These are phyloP conservation scores for Malacosoma neustria DNA, from an alignment of 2,888 invertebrate genomes.

Conservation along the genomic window DNA sequence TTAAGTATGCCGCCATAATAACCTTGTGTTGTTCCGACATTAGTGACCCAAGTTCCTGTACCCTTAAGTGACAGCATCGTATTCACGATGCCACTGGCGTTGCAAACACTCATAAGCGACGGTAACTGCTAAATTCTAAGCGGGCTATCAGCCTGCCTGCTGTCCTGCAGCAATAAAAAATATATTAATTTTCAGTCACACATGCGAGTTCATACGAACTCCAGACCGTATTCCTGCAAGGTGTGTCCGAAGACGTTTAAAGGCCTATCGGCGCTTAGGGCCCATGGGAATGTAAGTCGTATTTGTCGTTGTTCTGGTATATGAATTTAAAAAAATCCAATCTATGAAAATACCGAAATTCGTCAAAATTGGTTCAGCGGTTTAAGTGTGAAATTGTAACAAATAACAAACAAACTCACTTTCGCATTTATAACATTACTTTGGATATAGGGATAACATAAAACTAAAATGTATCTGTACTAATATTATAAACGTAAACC, in stretches of 20 bases:
- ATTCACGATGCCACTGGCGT: not conserved
- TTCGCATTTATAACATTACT: too few relatives aligned
- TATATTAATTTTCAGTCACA: constrained; percentile 13
- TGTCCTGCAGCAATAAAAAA: not conserved
- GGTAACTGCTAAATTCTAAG: too few relatives aligned
- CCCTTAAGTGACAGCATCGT: not conserved
- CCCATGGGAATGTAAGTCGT: constrained; percentile 17
- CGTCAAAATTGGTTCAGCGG: too few relatives aligned
- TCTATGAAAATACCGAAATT: too few relatives aligned
- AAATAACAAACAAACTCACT: too few relatives aligned
- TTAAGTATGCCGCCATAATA: not conserved
- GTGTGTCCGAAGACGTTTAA: constrained; percentile 21
- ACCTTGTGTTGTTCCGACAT: not conserved
- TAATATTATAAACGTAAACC: too few relatives aligned
- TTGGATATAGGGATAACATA: too few relatives aligned
- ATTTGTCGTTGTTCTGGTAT: too few relatives aligned
- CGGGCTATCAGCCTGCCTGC: not conserved
- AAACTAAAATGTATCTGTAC: too few relatives aligned
- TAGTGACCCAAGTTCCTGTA: not conserved
- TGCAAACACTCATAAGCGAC: too few relatives aligned
- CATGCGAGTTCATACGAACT: constrained; percentile 19
- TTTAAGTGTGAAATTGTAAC: too few relatives aligned
- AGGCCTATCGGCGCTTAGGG: constrained; percentile 14
- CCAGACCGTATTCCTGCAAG: constrained; percentile 20
- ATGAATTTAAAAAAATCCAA: too few relatives aligned